Evolutionary conservation across 2,113 vertebrate genomes (phyloP).

Genomic region (Spea multiplicata): DNA sequence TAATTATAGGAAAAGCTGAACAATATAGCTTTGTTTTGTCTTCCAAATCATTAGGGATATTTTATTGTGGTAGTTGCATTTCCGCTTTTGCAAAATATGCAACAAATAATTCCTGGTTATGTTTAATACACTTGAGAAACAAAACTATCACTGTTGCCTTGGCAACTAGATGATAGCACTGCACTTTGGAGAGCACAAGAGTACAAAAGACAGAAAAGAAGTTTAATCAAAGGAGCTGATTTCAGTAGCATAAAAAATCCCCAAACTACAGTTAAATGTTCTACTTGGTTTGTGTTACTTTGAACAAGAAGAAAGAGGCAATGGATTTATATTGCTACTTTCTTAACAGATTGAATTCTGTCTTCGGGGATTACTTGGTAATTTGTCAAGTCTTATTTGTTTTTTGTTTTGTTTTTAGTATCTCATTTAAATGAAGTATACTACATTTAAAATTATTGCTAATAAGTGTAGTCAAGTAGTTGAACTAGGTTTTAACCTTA

Average conservation of each 20-base stretch:
- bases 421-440: too few species aligned
- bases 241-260: conserved; percentile 30
- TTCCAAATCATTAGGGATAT: background rate
- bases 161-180: conserved; percentile 31
- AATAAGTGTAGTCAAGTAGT: too few species aligned
- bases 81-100: background rate
- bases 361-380: conserved; percentile 14
- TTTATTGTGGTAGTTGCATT: background rate
- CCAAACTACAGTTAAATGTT: conserved; percentile 42
- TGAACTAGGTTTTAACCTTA: too few species aligned
- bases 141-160: conserved; percentile 24
- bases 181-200: conserved; percentile 32
- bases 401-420: too few species aligned
- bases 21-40: too few species aligned
- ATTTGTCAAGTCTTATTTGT: background rate
- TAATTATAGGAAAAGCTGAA: too few species aligned
- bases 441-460: too few species aligned
- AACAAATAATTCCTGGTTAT: conserved; percentile 14
- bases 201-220: conserved; percentile 33
- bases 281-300: conserved; percentile 11
- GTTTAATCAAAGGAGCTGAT: conserved; percentile 25
- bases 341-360: background rate
- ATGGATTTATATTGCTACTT: conserved; percentile 4
- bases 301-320: conserved; percentile 17
- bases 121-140: conserved; percentile 14